phyloP scores from a whole-genome alignment of 2,797 vertebrate species.

The Carcharodon carcharias region DNA sequence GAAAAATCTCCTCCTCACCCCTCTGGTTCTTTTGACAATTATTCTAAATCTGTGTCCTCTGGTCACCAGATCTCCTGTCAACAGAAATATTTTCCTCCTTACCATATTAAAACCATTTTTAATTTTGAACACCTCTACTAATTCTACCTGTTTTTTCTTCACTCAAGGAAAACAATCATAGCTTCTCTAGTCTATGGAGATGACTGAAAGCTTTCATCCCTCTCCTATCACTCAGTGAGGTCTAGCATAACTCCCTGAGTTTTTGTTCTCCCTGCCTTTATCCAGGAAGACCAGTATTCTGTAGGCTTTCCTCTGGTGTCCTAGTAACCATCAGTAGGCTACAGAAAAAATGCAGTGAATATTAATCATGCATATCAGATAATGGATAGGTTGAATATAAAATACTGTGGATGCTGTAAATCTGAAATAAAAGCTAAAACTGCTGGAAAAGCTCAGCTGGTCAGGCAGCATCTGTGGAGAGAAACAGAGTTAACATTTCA shows the following conservation, averaged over 20 bases:
- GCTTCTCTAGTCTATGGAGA: background rate
- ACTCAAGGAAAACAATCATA: background rate
- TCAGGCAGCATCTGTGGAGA: too few relatives aligned
- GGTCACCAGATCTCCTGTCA: background rate
- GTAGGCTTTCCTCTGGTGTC: background rate
- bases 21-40: background rate
- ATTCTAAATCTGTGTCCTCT: background rate
- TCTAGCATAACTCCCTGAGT: background rate
- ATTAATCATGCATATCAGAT: background rate
- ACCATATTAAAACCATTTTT: background rate
- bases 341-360: background rate
- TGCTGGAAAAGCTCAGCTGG: too few relatives aligned
- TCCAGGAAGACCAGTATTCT: background rate
- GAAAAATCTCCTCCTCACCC: too few relatives aligned
- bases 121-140: background rate
- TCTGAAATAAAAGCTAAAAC: too few relatives aligned
- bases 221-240: background rate
- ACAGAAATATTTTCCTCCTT: background rate
- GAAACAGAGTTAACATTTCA: too few relatives aligned
- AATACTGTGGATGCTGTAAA: too few relatives aligned
- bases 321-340: background rate
- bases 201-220: background rate
- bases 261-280: background rate
- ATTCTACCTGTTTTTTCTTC: background rate
- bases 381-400: background rate